A percentile compares a stretch with the other conserved stretches of the same genome.
phyloP scores from a whole-genome alignment of 2,888 invertebrate genomes.

The Polietes domitor region DNA sequence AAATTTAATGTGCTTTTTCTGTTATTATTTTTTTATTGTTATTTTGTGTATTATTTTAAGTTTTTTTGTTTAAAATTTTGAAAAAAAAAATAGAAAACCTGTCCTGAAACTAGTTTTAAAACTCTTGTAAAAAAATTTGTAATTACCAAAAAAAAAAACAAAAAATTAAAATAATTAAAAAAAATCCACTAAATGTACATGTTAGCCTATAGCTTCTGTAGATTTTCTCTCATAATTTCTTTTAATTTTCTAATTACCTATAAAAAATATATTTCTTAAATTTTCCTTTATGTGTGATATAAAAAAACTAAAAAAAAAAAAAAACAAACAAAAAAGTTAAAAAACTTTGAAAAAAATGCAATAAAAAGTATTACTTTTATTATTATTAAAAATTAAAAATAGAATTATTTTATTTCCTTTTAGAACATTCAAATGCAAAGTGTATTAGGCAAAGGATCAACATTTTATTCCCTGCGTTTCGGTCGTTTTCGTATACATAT shows the following conservation, averaged over 20 bases:
- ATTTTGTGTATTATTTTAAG: conserved; percentile 26
- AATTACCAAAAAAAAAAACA: conserved; percentile 48
- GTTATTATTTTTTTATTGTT: conserved; percentile 11
- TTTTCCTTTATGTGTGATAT: conserved; percentile 76
- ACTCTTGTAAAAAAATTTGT: conserved; percentile 60
- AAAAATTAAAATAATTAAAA: conserved; percentile 2
- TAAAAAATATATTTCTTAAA: conserved; percentile 55
- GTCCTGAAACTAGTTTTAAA: conserved; percentile 11
- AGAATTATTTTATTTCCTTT: no score
- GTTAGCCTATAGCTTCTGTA: conserved; percentile 28
- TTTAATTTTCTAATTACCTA: conserved; percentile 52
- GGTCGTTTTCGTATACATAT: no score
- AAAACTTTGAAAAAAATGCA: conserved; percentile 74
- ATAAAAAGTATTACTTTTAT: conserved; percentile 76
- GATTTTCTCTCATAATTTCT: conserved; percentile 16
- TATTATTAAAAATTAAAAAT: conserved; percentile 62
- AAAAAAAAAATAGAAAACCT: background rate
- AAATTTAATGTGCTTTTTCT: background rate
- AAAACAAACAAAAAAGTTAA: conserved; percentile 73
- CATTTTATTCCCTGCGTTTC: no score
- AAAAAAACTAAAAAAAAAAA: conserved; percentile 73
- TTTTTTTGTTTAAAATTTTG: conserved; percentile 21
- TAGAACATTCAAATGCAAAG: no score
- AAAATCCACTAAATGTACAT: conserved; percentile 39
- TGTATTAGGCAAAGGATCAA: no score